Evolutionary conservation across 2,888 invertebrate genomes (phyloP).

Genomic region (Atherix ibis): DNA sequence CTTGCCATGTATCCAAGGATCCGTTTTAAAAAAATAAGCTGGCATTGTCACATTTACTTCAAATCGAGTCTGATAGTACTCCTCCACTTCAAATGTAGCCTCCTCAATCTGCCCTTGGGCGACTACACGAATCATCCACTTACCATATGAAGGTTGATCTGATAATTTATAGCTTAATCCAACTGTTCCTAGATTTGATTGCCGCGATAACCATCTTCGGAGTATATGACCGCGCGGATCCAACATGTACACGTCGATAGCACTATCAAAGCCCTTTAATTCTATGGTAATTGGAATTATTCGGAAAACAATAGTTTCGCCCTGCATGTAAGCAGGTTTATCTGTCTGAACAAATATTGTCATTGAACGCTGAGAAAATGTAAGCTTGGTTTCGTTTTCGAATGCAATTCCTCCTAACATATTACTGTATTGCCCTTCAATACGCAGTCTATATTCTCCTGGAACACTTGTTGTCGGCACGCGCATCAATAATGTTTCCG

Average conservation of each 20-base stretch:
- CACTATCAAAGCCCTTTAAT: constrained; percentile 75
- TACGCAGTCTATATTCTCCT: constrained; percentile 69
- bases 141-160: constrained; percentile 82
- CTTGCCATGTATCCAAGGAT: constrained; percentile 65
- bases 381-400: constrained; percentile 68
- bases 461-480: constrained; percentile 71
- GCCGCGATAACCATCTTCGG: constrained; percentile 84
- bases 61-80: constrained; percentile 88
- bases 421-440: constrained; percentile 57
- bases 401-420: constrained; percentile 75
- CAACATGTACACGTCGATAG: constrained; percentile 81
- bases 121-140: constrained; percentile 78
- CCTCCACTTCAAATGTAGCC: constrained; percentile 73
- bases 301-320: constrained; percentile 77
- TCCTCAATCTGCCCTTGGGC: constrained; percentile 83
- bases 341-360: constrained; percentile 91
- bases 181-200: constrained; percentile 87
- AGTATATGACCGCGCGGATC: constrained; percentile 80
- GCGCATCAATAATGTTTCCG: constrained; percentile 78
- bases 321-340: constrained; percentile 89
- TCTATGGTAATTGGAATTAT: constrained; percentile 87
- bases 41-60: constrained; percentile 94
- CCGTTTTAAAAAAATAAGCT: constrained; percentile 80
- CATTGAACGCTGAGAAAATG: constrained; percentile 80
- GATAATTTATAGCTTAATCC: constrained; percentile 79